phyloP scores from a whole-genome alignment of 2,888 invertebrate species.

The Cryptophagus acutangulus region DNA sequence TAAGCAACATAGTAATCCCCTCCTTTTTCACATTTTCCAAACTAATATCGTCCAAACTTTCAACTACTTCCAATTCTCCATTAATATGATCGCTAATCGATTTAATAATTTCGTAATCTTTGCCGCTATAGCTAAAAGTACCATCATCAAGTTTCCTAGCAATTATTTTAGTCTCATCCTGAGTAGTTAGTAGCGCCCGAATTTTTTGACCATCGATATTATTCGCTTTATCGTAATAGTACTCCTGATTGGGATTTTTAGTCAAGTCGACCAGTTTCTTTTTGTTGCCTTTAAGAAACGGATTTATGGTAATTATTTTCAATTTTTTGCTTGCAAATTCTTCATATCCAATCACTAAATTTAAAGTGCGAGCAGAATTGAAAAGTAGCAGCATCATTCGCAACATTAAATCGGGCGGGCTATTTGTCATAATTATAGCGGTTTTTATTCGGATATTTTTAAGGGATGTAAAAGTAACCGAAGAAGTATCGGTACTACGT shows the following conservation, averaged over 20 bases:
- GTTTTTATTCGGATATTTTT: conserved; percentile 12
- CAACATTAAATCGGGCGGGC: conserved; percentile 8
- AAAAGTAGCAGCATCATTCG: conserved; percentile 10
- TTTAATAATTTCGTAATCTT: conserved; percentile 20
- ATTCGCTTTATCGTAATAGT: conserved; percentile 17
- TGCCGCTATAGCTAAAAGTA: conserved; percentile 13
- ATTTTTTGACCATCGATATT: conserved; percentile 13
- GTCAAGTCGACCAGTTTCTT: too few relatives aligned
- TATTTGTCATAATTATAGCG: conserved; percentile 15
- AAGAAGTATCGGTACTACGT: too few relatives aligned
- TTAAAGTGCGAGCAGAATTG: background rate
- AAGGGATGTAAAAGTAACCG: background rate
- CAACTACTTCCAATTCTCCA: conserved; percentile 17
- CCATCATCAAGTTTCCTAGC: background rate
- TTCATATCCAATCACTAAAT: conserved; percentile 13
- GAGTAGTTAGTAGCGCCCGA: conserved; percentile 13
- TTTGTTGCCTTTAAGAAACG: too few relatives aligned
- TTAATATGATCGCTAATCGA: conserved; percentile 21
- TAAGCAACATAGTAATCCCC: conserved; percentile 18
- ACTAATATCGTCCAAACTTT: conserved; percentile 14
- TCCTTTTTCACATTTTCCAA: conserved; percentile 12
- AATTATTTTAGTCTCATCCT: conserved; percentile 16
- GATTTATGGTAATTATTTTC: conserved; percentile 10
- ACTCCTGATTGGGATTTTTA: conserved; percentile 7
- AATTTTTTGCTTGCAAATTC: conserved; percentile 10